phyloP scores from a whole-genome alignment of 1,140 invertebrate genomes.

The Sarcophaga bullata region DNA sequence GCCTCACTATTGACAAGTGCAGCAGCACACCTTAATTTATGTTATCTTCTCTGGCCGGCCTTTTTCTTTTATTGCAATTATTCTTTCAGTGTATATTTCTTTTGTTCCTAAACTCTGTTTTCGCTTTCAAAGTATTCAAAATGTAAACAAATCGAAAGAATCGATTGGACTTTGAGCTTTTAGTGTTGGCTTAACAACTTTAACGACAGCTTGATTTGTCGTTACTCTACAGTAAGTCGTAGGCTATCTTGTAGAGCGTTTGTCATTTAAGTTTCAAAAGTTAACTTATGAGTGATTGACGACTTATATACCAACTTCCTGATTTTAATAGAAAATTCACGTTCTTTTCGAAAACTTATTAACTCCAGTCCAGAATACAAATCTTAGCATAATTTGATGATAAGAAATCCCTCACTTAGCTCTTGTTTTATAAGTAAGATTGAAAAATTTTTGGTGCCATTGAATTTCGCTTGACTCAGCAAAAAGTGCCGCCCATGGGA shows the following conservation, averaged over 20 bases:
- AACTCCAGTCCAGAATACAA: no score
- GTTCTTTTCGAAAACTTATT: no score
- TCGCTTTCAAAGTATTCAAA: neutral
- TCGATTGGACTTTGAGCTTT: slow-evolving; percentile 8
- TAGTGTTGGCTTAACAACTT: neutral
- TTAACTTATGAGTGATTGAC: neutral
- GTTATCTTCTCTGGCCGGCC: neutral
- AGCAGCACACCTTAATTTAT: neutral
- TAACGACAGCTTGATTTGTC: neutral
- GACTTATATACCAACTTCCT: no score
- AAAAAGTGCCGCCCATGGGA: no score
- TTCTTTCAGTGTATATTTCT: no score
- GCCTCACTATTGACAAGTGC: neutral
- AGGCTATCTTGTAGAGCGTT: neutral
- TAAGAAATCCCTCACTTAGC: no score
- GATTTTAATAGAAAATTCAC: no score
- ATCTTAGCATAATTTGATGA: no score
- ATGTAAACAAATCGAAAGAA: neutral
- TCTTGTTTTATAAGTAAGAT: no score
- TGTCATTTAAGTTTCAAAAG: neutral
- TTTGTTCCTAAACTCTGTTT: no score
- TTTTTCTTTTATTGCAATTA: neutral
- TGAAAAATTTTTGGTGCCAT: no score
- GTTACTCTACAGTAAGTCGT: neutral
- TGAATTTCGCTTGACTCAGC: no score